These are phyloP conservation scores for Drosophila dives DNA, from an alignment of 2,888 invertebrate species.

Conservation along the genomic window DNA sequence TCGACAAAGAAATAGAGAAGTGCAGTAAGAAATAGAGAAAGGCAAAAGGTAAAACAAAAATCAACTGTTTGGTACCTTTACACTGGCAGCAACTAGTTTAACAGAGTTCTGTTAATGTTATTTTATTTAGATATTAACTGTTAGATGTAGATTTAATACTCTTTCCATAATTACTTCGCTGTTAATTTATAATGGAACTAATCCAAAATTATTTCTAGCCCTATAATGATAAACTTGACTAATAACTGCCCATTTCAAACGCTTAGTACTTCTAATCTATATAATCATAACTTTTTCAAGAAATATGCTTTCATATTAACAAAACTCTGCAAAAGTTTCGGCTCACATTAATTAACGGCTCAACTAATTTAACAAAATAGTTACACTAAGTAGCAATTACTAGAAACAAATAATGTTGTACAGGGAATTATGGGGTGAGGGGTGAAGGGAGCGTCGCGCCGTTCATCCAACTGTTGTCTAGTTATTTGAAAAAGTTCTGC, in stretches of 20 bases:
- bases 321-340: neutral
- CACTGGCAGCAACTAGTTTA: conserved; percentile 1
- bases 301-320: neutral
- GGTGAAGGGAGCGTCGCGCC: conserved; percentile 3
- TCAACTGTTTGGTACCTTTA: conserved; percentile 9
- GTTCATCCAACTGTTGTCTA: conserved; percentile 57
- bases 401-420: conserved; percentile 2
- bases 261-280: neutral
- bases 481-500: conserved; percentile 67
- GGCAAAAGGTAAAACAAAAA: conserved; percentile 33
- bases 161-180: neutral
- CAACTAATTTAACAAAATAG: conserved; percentile 13
- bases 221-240: neutral
- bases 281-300: neutral
- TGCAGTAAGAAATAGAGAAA: conserved; percentile 25
- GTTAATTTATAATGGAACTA: neutral
- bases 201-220: neutral
- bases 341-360: conserved; percentile 2
- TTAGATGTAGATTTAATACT: neutral
- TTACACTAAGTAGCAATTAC: conserved; percentile 28
- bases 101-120: conserved; percentile 7
- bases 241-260: neutral
- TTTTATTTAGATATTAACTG: neutral
- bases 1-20: conserved; percentile 14
- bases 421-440: neutral